Evolutionary conservation across 2,888 invertebrate species (phyloP), one percentile per base, ranked within the genome.

Genomic region (Meteorus colon): DNA sequence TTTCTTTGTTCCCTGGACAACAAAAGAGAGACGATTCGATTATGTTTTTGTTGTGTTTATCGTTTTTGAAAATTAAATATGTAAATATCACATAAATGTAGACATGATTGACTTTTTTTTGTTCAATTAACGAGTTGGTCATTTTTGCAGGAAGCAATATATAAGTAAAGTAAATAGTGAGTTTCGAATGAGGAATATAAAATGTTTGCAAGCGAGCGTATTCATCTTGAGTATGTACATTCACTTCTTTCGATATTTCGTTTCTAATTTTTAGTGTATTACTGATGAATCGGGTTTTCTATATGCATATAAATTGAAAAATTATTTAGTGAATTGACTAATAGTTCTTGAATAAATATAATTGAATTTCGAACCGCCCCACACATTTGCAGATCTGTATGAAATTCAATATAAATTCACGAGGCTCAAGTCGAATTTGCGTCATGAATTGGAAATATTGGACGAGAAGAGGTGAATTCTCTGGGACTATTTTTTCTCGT

Each of bases 1-100:
- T 82, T 84, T 73, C 78, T 80, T 82, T 80, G 84, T 84, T 80
- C 83, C 84, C 85, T 85, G 84, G 83, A 86, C 82, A 84, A 83
- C 83, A 82, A 79, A 85, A 80, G 80, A 81, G 72, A 84, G 62
- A 83, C 68, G 78, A 82, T 82, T 81, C 80, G 78, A 74, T 77
- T 81, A 62, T 27, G 16, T 77, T 78, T 77, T 76, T 24, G 55
- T 55, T 55, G n/a, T 55, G 48, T n/a, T 48, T 72, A 27, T 60
- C 59, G 24, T 60, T 27, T 24, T 37, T 75, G 70, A 37, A 29
- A 27, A 41, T 27, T 71, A 51, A 73, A 62, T 29, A 41, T 41
- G 12, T 41, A 41, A 2, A 41, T 5, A 41, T 8, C 41, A 41
- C 0, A 41, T 2, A 41, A 8, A 41, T 41, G 12, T 41, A 12